phyloP scores from a whole-genome alignment of 2,797 vertebrate genomes.

The Alectoris magna region DNA sequence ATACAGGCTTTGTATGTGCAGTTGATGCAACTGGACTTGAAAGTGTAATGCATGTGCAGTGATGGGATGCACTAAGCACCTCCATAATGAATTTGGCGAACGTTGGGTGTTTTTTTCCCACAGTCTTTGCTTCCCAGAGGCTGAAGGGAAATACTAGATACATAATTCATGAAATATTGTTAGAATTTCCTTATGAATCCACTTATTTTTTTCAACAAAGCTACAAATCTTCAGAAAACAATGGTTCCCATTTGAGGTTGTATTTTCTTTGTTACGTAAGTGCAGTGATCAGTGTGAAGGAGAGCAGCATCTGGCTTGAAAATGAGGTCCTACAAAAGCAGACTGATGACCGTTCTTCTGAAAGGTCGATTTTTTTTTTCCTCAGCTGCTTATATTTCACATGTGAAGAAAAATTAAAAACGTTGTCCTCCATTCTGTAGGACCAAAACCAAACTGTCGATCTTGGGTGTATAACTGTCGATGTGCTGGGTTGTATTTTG shows the following conservation, averaged over 20 bases:
- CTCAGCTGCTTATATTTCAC: not conserved
- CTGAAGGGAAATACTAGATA: not conserved
- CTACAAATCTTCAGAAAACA: not conserved
- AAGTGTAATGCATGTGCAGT: not conserved
- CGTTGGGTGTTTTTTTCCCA: not conserved
- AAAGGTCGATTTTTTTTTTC: not conserved
- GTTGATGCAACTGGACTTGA: not conserved
- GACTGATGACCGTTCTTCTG: not conserved
- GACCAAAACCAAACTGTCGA: not conserved
- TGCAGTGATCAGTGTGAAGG: not conserved
- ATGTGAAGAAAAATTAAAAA: not conserved
- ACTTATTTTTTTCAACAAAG: not conserved
- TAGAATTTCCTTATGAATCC: not conserved
- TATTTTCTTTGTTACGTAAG: not conserved
- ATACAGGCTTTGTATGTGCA: not conserved
- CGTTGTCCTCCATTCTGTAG: not conserved
- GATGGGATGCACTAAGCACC: not conserved
- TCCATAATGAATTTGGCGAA: not conserved
- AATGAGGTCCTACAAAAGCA: not conserved
- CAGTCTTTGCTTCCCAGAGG: not conserved
- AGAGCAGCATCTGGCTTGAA: not conserved
- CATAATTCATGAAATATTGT: not conserved
- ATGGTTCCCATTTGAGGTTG: not conserved
- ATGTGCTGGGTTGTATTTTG: conserved; percentile 8
- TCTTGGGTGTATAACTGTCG: not conserved